Base-by-base conservation (phyloP, 2,888 invertebrate species). In the Trichacis sp. region DNA sequence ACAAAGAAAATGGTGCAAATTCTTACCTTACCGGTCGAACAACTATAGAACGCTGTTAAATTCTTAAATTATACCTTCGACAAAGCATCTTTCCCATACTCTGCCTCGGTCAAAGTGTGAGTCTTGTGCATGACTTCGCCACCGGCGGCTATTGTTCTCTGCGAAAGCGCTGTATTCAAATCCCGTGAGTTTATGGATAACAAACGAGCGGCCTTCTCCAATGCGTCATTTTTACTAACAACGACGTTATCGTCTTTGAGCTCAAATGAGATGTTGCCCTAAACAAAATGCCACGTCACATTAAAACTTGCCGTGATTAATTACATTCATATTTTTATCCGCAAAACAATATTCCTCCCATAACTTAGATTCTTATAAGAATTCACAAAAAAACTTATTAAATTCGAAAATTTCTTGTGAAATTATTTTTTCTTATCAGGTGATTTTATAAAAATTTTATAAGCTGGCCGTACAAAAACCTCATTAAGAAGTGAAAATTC, bases 61-160 rank as follows among this genome's bases (percentile, higher is more conserved):
- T n/a, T n/a, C n/a, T n/a, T n/a, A 24, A 24, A 24, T 24, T 48
- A 53, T 73, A 90, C 90, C 88, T 98, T 98, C 1, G 96, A 95
- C 52, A 97, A 87, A 3, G 98, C 98, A 84, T 97, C 94, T 68
- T 95, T 86, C 11, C 96, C 98, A 80, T 93, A 94, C 77, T 91
- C 88, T 0, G 97, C 96, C 81, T 97, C 95, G 0, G 87, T 86
- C 47, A 93, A 88, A 51, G 94, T 94, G 82, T 98, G 96, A 69
- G 91, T 91, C 86, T 98, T 98, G 83, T 92, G 90, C 88, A 96
- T 92, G 12, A 96, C 91, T 84, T 95, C 95, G 70, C 97, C 97
- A 9, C 95, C 93, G 0, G 98, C 97, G 0, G 98, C 93, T 74
- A 98, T 94, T 46, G 96, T 94, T 61, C 98, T 88, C 61, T 93